Evolutionary conservation across 2,888 invertebrate species (phyloP), one percentile per base, ranked within the genome.

Genomic region (Tachina fera): DNA sequence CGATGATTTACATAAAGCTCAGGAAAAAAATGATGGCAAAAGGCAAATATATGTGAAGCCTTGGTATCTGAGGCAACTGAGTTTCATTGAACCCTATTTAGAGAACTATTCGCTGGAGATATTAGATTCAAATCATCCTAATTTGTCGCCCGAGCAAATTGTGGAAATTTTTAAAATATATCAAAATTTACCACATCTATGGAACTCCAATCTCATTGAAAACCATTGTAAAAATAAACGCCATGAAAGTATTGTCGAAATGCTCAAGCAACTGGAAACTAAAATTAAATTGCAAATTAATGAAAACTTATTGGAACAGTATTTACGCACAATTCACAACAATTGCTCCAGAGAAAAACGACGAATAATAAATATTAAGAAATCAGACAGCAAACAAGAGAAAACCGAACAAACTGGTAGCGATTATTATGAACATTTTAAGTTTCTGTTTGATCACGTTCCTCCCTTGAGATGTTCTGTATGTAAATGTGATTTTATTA

Each of bases 151-250:
- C 1, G 71, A 83, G 45, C 72, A 86, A 78, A 79, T 86, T 51
- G 11, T 51, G 0, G 9, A 76, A 31, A 83, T 86, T 67, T 76
- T 83, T 9, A 31, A 79, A 45, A 83, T 86, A n/a, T 86, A 86
- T 39, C 19, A 19, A 19, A 47, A 31, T 53, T 79, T 83, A 19
- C 76, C 86, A 14, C 65, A 83, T 60, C 78, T 86, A 11, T 86
- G 86, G 86, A 86, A 86, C 5, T 80, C 86, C 1, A 56, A 83
- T 76, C 65, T 86, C 39, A 79, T 83, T 41, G 86, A 86, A 61
- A 71, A 86, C 71, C 83, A 83, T 58, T 86, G 86, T 43, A 86
- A 76, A 53, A 86, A 83, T 13, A 83, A 83, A n/a, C 83, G 86
- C 0, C 83, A 72, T 16, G 86, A 83, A 49, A 79, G 83, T 49